Base-by-base conservation (phyloP, 1,140 invertebrate genomes). In the Macrosteles quadrilineatus region DNA sequence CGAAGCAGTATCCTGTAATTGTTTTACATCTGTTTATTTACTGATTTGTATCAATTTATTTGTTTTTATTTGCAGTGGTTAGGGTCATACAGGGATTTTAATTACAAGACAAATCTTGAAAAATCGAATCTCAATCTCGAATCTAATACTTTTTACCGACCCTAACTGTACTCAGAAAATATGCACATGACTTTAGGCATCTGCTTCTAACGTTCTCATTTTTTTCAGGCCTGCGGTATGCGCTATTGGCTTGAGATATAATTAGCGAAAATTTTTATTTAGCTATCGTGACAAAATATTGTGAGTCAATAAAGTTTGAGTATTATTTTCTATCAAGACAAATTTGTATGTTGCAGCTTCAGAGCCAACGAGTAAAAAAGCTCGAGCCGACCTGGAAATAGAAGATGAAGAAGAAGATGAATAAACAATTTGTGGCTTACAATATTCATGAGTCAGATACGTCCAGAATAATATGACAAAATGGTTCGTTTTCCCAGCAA, bases 321-420 rank as follows among this genome's bases (percentile, higher is more conserved):
- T n/a, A n/a, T n/a, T n/a, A n/a, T n/a, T n/a, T n/a, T n/a, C n/a
- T n/a, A n/a, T n/a, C n/a, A n/a, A n/a, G n/a, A n/a, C n/a, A n/a
- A n/a, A n/a, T n/a, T n/a, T n/a, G n/a, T n/a, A n/a, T 64, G 14
- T 64, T 64, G 17, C 31, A 64, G 62, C 19, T 6, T 19, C 29
- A 64, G 29, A 11, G 9, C 62, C 17, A 36, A 64, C 9, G 36
- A 64, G 62, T 36, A 64, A 64, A 30, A 64, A 64, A 27, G 31
- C 12, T 27, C 17, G 31, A 43, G 62, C 62, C 1, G 62, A 64
- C 19, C 19, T 64, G 62, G 62, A 64, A 64, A 36, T 64, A 17
- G 62, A 64, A 64, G 31, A 64, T 19, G 31, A 64, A 11, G 23
- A 43, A 19, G 62, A 64, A 6, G 62, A 64, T n/a, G n/a, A n/a